These are phyloP conservation scores for Syritta pipiens DNA, from an alignment of 2,888 invertebrate species.

Conservation along the genomic window DNA sequence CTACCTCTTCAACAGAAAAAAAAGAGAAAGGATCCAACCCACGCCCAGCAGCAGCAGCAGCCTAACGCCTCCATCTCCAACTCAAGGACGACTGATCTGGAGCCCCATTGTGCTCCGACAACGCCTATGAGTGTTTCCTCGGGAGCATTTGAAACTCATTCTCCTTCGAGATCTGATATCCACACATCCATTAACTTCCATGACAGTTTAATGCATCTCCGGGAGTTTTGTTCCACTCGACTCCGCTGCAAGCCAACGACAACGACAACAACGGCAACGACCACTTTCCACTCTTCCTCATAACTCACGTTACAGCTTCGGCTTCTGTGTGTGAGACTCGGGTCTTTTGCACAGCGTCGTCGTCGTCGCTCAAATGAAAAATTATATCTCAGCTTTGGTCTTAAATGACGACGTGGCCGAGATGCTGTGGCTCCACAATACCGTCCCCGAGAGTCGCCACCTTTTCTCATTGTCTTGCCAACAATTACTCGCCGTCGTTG, in stretches of 20 bases:
- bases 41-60: background rate
- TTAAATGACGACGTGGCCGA: slow-evolving; percentile 51
- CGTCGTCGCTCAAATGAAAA: slow-evolving; percentile 46
- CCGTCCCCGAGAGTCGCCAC: slow-evolving; percentile 17
- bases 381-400: slow-evolving; percentile 28
- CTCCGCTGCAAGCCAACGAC: slow-evolving; percentile 3
- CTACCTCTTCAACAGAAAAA: background rate
- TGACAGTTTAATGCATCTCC: slow-evolving; percentile 20
- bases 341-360: background rate
- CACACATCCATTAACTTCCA: slow-evolving; percentile 9
- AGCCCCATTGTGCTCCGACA: background rate
- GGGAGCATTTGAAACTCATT: background rate
- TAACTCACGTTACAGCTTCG: slow-evolving; percentile 36
- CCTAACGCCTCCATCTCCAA: background rate
- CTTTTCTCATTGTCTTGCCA: slow-evolving; percentile 50
- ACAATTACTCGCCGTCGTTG: slow-evolving; percentile 58
- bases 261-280: slow-evolving; percentile 8
- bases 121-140: background rate
- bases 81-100: slow-evolving; percentile 2
- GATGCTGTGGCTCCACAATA: background rate
- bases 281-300: slow-evolving; percentile 44
- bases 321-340: background rate
- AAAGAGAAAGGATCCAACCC: slow-evolving; percentile 24
- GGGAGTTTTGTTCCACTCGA: background rate
- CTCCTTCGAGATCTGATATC: slow-evolving; percentile 8